These are phyloP conservation scores for Tinea pellionella DNA, from an alignment of 2,888 invertebrate species.

Conservation along the genomic window DNA sequence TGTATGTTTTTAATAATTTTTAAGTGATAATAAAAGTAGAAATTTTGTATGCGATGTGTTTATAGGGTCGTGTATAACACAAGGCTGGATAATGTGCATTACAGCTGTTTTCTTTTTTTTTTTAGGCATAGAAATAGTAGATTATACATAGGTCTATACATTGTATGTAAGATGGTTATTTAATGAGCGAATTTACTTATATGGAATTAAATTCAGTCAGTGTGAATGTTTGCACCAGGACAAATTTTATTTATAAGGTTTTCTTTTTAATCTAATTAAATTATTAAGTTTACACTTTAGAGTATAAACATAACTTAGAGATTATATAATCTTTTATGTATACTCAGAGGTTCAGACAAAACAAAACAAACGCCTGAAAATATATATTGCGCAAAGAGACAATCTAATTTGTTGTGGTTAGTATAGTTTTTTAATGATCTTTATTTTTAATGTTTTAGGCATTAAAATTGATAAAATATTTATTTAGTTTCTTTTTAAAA, in stretches of 20 bases:
- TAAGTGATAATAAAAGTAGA: constrained; percentile 6
- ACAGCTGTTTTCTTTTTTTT: not conserved
- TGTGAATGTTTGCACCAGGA: not conserved
- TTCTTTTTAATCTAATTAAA: not conserved
- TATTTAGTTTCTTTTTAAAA: not conserved
- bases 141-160: not conserved
- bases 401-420: too few relatives aligned
- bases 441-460: too few relatives aligned
- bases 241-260: not conserved
- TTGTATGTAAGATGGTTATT: not conserved
- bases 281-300: not conserved
- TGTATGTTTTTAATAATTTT: not conserved
- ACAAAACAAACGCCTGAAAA: not conserved
- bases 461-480: not conserved
- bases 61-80: not conserved
- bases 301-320: too few relatives aligned
- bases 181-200: not conserved
- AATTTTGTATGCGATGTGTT: not conserved
- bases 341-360: too few relatives aligned
- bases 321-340: too few relatives aligned
- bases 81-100: constrained; percentile 9
- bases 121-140: not conserved
- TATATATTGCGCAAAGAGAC: not conserved
- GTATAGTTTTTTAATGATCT: too few relatives aligned
- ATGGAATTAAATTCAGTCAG: not conserved